phyloP scores from a whole-genome alignment of 2,888 invertebrate species.

The Eremobia ochroleuca region DNA sequence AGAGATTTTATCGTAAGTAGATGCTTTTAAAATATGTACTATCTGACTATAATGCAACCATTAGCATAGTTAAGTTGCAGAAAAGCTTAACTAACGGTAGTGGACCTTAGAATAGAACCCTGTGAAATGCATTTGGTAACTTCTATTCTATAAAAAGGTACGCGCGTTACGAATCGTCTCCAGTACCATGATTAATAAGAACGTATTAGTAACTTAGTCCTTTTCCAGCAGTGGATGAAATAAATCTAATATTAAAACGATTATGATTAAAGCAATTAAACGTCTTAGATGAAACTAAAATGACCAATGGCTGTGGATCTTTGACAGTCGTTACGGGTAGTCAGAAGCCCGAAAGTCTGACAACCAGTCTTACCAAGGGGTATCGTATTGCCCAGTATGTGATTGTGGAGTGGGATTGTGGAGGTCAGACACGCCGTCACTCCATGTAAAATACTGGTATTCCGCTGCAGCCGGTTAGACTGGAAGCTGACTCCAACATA shows the following conservation, averaged over 20 bases:
- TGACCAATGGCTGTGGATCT: too few species aligned
- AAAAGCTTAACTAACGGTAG: background rate
- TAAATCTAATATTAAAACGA: background rate
- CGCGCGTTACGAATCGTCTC: background rate
- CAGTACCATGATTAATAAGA: background rate
- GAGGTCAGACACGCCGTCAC: too few species aligned
- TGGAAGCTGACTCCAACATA: too few species aligned
- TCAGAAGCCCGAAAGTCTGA: too few species aligned
- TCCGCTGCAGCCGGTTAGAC: too few species aligned
- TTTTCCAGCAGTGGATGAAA: background rate
- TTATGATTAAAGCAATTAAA: background rate
- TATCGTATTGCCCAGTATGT: too few species aligned
- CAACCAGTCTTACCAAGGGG: too few species aligned
- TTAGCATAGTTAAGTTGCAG: background rate
- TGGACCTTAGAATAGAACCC: background rate
- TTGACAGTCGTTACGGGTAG: too few species aligned
- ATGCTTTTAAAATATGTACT: constrained; percentile 11
- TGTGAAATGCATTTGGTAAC: background rate
- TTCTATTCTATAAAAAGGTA: background rate
- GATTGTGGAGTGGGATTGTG: too few species aligned
- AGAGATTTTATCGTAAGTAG: background rate
- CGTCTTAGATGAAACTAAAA: background rate
- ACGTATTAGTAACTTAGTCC: background rate
- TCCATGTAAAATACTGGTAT: too few species aligned
- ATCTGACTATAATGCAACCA: background rate